Conservation (phyloP, 2,888 invertebrate genomes). For the Imbricaverruca yamaguchii region DNA sequence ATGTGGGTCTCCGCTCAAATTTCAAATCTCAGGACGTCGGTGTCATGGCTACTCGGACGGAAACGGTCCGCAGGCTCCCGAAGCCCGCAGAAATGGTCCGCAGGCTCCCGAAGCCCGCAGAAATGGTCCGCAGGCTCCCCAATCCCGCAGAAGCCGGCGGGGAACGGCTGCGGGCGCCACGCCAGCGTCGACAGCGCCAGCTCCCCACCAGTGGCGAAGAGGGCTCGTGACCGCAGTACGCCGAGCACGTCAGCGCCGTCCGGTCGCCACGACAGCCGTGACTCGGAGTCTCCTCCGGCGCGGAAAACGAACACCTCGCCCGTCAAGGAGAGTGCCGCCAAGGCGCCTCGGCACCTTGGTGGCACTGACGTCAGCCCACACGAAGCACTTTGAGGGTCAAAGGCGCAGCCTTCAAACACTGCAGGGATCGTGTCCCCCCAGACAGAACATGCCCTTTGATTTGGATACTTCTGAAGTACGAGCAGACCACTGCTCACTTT, state of each 20-base stretch:
- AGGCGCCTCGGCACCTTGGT: neutral
- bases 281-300: neutral
- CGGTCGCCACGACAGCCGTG: neutral
- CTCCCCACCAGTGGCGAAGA: neutral
- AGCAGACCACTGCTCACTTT: conserved; percentile 53
- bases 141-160: neutral
- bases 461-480: conserved; percentile 66
- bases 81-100: too few species aligned
- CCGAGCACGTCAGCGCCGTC: neutral
- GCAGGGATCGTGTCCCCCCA: too few species aligned
- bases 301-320: neutral
- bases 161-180: neutral
- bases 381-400: too few species aligned
- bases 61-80: too few species aligned
- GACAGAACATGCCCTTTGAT: too few species aligned
- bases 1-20: too few species aligned
- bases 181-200: neutral
- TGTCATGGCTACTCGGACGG: too few species aligned
- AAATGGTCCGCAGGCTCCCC: neutral
- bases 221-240: neutral
- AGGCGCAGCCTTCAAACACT: too few species aligned
- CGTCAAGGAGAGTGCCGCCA: neutral
- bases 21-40: too few species aligned
- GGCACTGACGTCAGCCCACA: too few species aligned
- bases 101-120: too few species aligned